Conservation (phyloP, 2,797 vertebrate genomes). For the Eutrigla gurnardus region DNA sequence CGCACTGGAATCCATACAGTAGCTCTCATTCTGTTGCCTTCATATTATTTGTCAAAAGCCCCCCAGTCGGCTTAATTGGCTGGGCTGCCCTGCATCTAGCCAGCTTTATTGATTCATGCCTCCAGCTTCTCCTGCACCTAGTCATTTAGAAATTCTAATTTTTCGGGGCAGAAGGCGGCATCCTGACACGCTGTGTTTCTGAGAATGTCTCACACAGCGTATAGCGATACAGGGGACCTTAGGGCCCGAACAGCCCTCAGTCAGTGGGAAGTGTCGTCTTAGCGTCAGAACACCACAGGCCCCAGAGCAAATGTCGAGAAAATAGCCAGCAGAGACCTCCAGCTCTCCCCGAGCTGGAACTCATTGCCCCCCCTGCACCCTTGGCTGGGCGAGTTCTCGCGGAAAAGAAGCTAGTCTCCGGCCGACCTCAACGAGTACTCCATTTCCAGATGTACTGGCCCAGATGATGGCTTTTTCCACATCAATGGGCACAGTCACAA, state of each 20-base stretch:
- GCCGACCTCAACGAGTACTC: constrained; percentile 82
- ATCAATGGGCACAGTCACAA: constrained; percentile 83
- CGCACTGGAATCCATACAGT: constrained; percentile 3
- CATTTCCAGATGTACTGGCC: constrained; percentile 88
- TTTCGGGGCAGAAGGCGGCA: constrained; percentile 33
- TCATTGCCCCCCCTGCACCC: constrained; percentile 75
- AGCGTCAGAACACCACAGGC: constrained; percentile 50
- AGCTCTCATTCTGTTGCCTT: constrained; percentile 39
- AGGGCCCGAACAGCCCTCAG: constrained; percentile 39
- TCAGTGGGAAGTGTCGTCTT: constrained; percentile 72
- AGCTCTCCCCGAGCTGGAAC: constrained; percentile 70
- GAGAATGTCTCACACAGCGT: constrained; percentile 31
- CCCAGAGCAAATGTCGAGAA: constrained; percentile 59
- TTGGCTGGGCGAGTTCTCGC: constrained; percentile 70
- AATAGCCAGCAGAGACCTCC: constrained; percentile 75
- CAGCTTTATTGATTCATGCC: constrained; percentile 74
- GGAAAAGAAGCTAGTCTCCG: constrained; percentile 71
- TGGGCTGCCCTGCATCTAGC: constrained; percentile 56
- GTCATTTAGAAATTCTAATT: constrained; percentile 74
- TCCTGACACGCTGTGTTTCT: constrained; percentile 34
- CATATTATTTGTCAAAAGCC: constrained; percentile 62
- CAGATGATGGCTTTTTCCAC: constrained; percentile 90
- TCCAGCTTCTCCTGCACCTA: constrained; percentile 61
- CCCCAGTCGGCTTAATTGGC: constrained; percentile 65
- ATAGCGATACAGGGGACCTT: constrained; percentile 6